phyloP scores from a whole-genome alignment of 1,140 invertebrate genomes.

The Galleria mellonella region DNA sequence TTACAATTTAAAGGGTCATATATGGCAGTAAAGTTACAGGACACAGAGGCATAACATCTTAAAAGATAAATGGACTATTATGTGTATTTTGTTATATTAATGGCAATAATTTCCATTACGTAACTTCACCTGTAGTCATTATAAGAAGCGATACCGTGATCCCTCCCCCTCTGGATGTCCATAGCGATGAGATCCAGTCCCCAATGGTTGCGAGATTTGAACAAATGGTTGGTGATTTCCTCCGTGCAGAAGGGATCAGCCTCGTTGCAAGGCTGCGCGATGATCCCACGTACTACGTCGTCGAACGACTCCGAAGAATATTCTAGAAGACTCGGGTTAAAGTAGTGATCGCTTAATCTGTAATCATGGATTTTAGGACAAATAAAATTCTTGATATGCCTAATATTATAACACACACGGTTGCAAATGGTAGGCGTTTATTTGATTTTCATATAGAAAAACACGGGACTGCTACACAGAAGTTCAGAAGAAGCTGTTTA shows the following conservation, averaged over 20 bases:
- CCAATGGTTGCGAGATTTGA: slow-evolving; percentile 78
- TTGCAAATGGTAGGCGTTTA: no score
- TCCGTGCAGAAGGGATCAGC: slow-evolving; percentile 85
- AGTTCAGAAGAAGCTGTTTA: no score
- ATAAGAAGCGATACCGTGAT: slow-evolving; percentile 81
- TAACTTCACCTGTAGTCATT: slow-evolving; percentile 56
- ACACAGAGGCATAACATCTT: no score
- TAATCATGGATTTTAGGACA: slow-evolving; percentile 8
- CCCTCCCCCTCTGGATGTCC: slow-evolving; percentile 82
- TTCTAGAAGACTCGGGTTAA: slow-evolving; percentile 59
- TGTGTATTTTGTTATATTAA: no score
- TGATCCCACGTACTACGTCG: slow-evolving; percentile 48
- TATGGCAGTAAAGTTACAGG: no score
- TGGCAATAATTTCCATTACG: not conserved
- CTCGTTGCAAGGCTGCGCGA: slow-evolving; percentile 42
- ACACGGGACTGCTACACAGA: no score
- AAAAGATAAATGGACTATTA: no score
- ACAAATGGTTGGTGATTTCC: slow-evolving; percentile 89
- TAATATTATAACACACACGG: no score
- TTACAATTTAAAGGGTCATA: no score
- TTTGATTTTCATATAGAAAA: no score
- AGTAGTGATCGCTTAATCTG: slow-evolving; percentile 64
- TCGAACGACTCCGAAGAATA: slow-evolving; percentile 44
- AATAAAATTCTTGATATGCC: not conserved
- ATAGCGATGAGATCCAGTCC: slow-evolving; percentile 82